These are phyloP conservation scores for Pogonophryne albipinna DNA, from an alignment of 2,797 vertebrate genomes.

Conservation along the genomic window DNA sequence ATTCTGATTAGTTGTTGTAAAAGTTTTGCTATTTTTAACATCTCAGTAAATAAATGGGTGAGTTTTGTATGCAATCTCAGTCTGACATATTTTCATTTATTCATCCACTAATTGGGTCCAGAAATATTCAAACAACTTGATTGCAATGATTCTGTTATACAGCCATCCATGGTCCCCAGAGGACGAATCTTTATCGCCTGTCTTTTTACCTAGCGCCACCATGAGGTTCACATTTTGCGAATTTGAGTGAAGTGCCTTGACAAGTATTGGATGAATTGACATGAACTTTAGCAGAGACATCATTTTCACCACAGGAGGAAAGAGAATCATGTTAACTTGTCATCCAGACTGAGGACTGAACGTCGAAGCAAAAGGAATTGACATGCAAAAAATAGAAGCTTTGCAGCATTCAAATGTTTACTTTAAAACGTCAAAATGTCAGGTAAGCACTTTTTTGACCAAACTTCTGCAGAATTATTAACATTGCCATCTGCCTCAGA, in stretches of 20 bases:
- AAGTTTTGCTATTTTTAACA: neutral
- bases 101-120: neutral
- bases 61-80: too few relatives aligned
- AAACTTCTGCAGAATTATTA: neutral
- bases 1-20: slow-evolving; percentile 18
- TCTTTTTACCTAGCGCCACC: neutral
- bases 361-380: too few relatives aligned
- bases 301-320: neutral
- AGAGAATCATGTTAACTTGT: too few relatives aligned
- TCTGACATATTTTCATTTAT: neutral
- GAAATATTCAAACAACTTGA: neutral
- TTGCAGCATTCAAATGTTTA: too few relatives aligned
- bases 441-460: too few relatives aligned
- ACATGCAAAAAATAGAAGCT: too few relatives aligned
- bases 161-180: neutral
- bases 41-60: neutral
- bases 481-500: neutral
- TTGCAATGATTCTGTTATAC: neutral
- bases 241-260: neutral
- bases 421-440: too few relatives aligned
- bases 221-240: neutral
- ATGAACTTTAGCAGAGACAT: neutral
- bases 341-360: too few relatives aligned
- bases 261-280: neutral
- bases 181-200: neutral